phyloP scores from a whole-genome alignment of 2,113 vertebrate species.

The Nycticryphes semicollaris region DNA sequence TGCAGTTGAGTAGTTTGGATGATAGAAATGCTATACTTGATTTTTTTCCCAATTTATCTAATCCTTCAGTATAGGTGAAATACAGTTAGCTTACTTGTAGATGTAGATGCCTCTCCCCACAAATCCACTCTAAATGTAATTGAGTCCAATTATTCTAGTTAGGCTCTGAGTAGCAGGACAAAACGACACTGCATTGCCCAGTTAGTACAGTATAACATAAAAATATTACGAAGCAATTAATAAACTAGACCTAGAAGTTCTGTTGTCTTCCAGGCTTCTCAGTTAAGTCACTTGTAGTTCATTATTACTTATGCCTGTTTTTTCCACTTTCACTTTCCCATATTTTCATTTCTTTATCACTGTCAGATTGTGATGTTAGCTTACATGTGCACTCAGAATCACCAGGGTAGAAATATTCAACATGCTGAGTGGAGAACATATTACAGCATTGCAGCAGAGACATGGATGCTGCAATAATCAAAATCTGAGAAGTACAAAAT shows the following conservation, averaged over 20 bases:
- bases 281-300: background rate
- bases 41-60: background rate
- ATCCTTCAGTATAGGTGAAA: background rate
- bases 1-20: background rate
- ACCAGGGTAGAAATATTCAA: background rate
- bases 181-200: background rate
- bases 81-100: background rate
- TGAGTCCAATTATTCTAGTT: background rate
- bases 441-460: background rate
- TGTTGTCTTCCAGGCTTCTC: background rate
- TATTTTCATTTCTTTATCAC: background rate
- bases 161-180: background rate
- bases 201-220: background rate
- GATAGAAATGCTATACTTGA: background rate
- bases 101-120: background rate
- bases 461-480: background rate
- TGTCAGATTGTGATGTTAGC: background rate
- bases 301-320: background rate
- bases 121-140: background rate
- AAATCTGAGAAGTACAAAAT: constrained; percentile 17
- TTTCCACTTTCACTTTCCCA: background rate
- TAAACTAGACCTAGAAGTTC: background rate
- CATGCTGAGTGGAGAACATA: background rate
- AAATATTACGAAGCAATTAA: background rate
- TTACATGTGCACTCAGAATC: background rate